Conservation (phyloP, 2,113 vertebrate species). For the Pseudorasbora parva region DNA sequence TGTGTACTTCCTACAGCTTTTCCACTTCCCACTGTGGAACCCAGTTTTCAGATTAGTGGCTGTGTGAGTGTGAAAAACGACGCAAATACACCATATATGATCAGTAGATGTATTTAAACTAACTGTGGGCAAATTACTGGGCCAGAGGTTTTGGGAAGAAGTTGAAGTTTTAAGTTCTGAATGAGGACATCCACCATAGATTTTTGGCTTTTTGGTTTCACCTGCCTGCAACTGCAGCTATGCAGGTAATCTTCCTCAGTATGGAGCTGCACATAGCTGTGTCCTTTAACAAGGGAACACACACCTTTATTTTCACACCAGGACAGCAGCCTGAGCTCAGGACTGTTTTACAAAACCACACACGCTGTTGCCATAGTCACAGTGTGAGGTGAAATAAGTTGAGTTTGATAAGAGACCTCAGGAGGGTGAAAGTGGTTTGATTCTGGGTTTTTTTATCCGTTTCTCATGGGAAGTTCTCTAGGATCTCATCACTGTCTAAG, state of each 20-base stretch:
- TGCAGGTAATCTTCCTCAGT: background rate
- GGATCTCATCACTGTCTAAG: background rate
- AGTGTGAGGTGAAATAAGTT: slow-evolving; percentile 20
- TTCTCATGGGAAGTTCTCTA: background rate
- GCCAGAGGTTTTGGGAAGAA: background rate
- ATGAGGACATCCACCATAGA: background rate
- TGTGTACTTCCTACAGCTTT: slow-evolving; percentile 16
- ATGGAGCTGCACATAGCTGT: background rate
- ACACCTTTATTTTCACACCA: slow-evolving; percentile 6
- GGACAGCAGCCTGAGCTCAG: background rate
- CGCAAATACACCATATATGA: background rate
- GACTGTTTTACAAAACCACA: slow-evolving; percentile 1
- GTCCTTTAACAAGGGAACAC: background rate
- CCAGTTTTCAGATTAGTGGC: background rate
- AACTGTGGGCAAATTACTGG: background rate
- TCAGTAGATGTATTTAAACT: background rate
- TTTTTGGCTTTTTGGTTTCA: background rate
- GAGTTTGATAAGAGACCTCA: background rate
- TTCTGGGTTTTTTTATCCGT: background rate
- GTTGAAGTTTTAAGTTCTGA: background rate
- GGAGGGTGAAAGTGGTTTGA: background rate
- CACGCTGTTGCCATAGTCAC: slow-evolving; percentile 33
- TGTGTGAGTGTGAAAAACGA: background rate
- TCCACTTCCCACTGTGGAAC: background rate
- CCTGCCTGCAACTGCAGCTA: background rate